Evolutionary conservation across 2,797 vertebrate genomes (phyloP).

Genomic region (Cuniculus paca): DNA sequence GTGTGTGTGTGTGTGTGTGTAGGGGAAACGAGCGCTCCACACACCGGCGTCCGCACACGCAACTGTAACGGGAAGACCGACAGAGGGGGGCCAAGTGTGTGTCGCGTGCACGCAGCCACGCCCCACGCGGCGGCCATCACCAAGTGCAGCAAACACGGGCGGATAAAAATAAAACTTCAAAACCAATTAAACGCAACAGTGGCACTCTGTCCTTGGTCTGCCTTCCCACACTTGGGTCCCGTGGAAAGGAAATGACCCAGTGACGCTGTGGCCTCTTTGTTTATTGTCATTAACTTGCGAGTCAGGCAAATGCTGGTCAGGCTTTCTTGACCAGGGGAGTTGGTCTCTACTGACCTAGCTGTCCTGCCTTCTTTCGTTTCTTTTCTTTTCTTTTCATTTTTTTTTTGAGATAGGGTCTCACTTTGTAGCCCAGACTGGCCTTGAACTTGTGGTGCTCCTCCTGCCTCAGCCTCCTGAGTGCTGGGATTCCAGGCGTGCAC

Average conservation of each 20-base stretch:
- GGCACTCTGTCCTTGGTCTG: slow-evolving; percentile 65
- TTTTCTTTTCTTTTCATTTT: too few species aligned
- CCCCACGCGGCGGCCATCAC: accelerated
- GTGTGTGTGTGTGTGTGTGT: too few species aligned
- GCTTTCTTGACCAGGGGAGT: slow-evolving; percentile 80
- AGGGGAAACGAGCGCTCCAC: slow-evolving; percentile 80
- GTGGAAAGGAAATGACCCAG: neutral
- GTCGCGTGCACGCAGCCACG: accelerated
- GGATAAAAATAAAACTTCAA: neutral
- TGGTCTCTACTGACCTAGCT: neutral
- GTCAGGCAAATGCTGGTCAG: slow-evolving; percentile 88
- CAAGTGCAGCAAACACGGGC: neutral
- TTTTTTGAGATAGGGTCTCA: neutral
- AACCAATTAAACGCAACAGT: slow-evolving; percentile 40
- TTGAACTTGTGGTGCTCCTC: neutral
- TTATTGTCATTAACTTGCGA: slow-evolving; percentile 85
- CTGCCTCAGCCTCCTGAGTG: neutral
- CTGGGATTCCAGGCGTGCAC: neutral
- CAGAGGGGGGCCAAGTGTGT: neutral
- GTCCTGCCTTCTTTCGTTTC: neutral
- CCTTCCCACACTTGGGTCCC: neutral
- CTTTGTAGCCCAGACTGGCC: neutral
- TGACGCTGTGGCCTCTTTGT: slow-evolving; percentile 81
- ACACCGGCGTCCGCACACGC: slow-evolving; percentile 77
- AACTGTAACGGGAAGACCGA: neutral